Conservation (phyloP, 1,140 invertebrate species). For the Cydia strobilella region DNA sequence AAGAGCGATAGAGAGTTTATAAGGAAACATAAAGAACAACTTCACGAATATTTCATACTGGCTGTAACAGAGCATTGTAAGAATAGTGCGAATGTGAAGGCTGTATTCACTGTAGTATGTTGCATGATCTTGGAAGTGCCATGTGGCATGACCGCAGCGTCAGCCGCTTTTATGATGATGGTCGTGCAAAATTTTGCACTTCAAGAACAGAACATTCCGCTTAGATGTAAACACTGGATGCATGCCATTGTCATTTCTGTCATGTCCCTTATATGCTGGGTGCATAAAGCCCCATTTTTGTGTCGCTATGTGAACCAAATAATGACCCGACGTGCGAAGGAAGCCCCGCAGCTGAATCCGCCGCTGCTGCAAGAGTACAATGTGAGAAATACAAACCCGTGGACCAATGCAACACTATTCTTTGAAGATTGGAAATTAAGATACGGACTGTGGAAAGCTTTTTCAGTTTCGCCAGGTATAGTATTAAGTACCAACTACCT, state of each 20-base stretch:
- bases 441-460: constrained; percentile 83
- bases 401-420: constrained; percentile 82
- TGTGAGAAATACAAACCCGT: constrained; percentile 80
- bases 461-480: constrained; percentile 50
- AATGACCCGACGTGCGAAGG: constrained; percentile 78
- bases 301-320: constrained; percentile 81
- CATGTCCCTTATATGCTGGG: constrained; percentile 82
- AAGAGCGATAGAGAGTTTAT: constrained; percentile 78
- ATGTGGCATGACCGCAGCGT: constrained; percentile 81
- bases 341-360: constrained; percentile 83
- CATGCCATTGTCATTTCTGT: constrained; percentile 81
- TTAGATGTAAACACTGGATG: constrained; percentile 73
- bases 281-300: constrained; percentile 80
- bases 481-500: constrained; percentile 14
- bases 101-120: constrained; percentile 78
- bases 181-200: constrained; percentile 80
- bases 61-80: constrained; percentile 73
- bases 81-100: constrained; percentile 76
- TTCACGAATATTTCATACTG: constrained; percentile 78
- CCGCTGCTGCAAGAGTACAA: constrained; percentile 79
- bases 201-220: constrained; percentile 47
- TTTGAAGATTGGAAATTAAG: constrained; percentile 83
- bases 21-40: constrained; percentile 70
- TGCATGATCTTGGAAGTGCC: constrained; percentile 81
- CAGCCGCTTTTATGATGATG: constrained; percentile 80